Base-by-base conservation (phyloP, 2,797 vertebrate species). In the Spinus pinus region DNA sequence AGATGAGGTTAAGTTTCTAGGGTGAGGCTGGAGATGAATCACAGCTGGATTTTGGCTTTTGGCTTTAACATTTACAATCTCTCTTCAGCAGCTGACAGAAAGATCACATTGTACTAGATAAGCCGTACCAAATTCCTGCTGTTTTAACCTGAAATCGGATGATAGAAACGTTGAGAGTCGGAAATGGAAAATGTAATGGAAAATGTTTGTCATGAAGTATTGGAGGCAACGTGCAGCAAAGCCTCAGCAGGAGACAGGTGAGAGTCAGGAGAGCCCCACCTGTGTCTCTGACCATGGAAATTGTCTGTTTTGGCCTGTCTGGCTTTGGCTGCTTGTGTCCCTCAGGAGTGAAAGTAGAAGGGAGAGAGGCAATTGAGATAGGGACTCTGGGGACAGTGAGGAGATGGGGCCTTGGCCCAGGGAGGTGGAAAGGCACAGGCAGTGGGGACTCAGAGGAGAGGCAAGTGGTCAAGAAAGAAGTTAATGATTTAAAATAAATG, bases 1-100 rank as follows among this genome's bases (percentile, higher is more conserved):
- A 56, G 78, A 88, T 90, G 66, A 88, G 86, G 90, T 93, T 94
- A 95, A 93, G 77, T 90, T 95, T 96, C 93, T 60, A 88, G 83
- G 60, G 88, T 92, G 73, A 95, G 35, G 44, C 1, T 90, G 83
- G 88, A 95, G 83, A 88, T 20, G 44, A 93, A 88, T 94, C 96
- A 93, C 96, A 95, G 96, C 90, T 94, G 93, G 96, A 82, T 92
- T 94, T 95, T 93, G 74, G 61, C 86, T 95, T 94, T 92, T 94
- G 88, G 50, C 86, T 96, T 95, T 92, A 81, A 84, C 16, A 7
- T 88, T 78, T 92, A 83, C 86, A 81, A 81, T 90, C 82, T 90
- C 93, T 96, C 94, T 93, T 60, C 67, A 75, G 88, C 70, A 93
- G 78, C 93, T 88, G 92, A 81, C 77, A 90, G 86, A 84, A 93